These are phyloP conservation scores for Pipistrellus pygmaeus DNA, from an alignment of 2,797 vertebrate species.

Conservation along the genomic window DNA sequence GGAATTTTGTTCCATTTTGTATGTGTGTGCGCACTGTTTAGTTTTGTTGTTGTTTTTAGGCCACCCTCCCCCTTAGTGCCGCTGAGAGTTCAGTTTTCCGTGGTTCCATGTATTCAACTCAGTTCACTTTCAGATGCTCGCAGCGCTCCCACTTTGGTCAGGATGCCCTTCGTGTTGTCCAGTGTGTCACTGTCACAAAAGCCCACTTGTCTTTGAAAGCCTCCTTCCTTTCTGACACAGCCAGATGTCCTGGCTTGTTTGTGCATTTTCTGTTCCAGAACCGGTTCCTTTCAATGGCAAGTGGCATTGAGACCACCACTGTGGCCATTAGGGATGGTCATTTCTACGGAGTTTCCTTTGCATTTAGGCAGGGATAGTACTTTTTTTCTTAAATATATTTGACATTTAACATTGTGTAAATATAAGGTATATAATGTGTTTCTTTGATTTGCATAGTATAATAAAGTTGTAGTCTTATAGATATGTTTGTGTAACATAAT, in stretches of 20 bases:
- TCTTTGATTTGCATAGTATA: neutral
- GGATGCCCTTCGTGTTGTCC: neutral
- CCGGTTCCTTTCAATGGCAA: neutral
- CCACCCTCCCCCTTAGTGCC: neutral
- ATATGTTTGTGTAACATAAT: neutral
- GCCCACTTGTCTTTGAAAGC: neutral
- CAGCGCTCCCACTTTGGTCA: neutral
- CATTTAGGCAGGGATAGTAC: neutral
- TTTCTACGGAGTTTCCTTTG: neutral
- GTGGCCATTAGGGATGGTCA: neutral
- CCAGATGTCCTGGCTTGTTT: neutral
- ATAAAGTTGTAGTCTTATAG: neutral
- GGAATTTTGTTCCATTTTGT: neutral
- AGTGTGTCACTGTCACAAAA: neutral
- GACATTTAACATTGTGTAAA: neutral
- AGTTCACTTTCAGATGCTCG: neutral
- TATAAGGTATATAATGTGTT: neutral
- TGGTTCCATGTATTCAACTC: neutral
- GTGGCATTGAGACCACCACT: neutral
- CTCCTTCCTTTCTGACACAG: neutral
- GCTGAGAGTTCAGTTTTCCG: neutral
- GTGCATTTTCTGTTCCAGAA: neutral
- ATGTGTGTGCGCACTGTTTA: neutral
- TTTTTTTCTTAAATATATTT: neutral
- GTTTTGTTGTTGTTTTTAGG: neutral